Conservation (phyloP, 2,797 vertebrate genomes). For the Bradypodion ventrale region DNA sequence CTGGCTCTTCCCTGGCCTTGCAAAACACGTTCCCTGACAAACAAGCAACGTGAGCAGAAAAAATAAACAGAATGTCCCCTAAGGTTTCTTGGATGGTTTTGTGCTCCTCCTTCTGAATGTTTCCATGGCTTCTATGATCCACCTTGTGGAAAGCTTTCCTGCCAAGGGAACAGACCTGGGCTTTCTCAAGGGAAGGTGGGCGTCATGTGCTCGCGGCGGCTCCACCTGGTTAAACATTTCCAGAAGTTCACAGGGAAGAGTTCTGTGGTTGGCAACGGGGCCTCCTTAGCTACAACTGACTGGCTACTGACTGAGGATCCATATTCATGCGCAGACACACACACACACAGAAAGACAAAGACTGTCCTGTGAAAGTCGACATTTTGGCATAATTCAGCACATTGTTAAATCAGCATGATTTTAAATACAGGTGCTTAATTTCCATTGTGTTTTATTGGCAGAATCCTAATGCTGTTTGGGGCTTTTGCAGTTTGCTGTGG, state of each 20-base stretch:
- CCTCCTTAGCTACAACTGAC: neutral
- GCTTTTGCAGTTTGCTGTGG: neutral
- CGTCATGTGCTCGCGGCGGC: neutral
- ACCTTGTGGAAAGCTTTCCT: constrained; percentile 28
- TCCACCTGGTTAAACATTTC: constrained; percentile 23
- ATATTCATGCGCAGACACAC: neutral
- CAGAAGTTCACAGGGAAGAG: neutral
- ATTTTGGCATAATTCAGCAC: too few species aligned
- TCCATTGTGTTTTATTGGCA: too few species aligned
- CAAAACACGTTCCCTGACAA: constrained; percentile 35
- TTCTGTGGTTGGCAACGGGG: neutral
- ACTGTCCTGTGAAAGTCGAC: neutral
- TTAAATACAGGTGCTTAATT: too few species aligned
- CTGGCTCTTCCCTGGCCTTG: constrained; percentile 29
- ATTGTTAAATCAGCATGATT: neutral
- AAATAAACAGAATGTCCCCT: constrained; percentile 45
- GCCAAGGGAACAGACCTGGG: constrained; percentile 35
- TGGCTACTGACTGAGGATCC: neutral
- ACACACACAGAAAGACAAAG: neutral
- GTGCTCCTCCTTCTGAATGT: neutral
- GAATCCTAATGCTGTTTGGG: too few species aligned
- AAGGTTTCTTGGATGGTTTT: constrained; percentile 16
- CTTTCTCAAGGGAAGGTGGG: constrained; percentile 40
- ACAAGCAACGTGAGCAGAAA: constrained; percentile 33
- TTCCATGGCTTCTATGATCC: constrained; percentile 38